These are phyloP conservation scores for Myiopsitta monachus DNA, from an alignment of 2,113 vertebrate genomes.

Conservation along the genomic window DNA sequence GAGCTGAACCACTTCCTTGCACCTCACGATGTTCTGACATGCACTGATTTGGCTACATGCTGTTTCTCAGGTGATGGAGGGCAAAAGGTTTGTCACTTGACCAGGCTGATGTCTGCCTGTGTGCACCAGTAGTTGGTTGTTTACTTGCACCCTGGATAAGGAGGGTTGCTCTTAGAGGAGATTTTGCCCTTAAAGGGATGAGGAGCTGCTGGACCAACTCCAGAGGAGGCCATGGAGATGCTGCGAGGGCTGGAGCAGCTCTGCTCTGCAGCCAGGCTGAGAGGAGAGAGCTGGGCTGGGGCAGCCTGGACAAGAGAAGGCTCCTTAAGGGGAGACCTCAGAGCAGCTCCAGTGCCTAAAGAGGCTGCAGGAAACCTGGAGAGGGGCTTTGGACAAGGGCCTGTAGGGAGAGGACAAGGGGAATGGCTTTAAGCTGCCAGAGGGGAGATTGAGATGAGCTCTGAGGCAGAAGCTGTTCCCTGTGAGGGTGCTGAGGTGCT, in stretches of 20 bases:
- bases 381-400: too few species aligned
- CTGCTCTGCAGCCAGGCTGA: not conserved
- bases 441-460: too few species aligned
- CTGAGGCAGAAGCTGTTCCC: too few species aligned
- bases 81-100: not conserved
- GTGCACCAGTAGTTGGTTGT: not conserved
- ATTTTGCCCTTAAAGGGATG: not conserved
- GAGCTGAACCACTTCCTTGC: not conserved
- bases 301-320: too few species aligned
- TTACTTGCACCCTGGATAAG: not conserved
- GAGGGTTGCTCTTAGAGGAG: not conserved
- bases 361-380: too few species aligned
- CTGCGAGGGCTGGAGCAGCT: not conserved
- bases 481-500: too few species aligned
- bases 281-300: not conserved
- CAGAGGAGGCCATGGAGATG: not conserved
- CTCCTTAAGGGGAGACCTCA: too few species aligned
- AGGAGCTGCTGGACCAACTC: not conserved
- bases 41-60: not conserved
- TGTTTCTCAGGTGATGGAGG: not conserved
- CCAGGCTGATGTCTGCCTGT: accelerated
- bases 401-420: too few species aligned
- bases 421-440: too few species aligned
- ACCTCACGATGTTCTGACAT: not conserved
- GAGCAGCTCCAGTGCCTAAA: too few species aligned